phyloP scores from a whole-genome alignment of 2,797 vertebrate genomes.

The Lepus oiostolus region DNA sequence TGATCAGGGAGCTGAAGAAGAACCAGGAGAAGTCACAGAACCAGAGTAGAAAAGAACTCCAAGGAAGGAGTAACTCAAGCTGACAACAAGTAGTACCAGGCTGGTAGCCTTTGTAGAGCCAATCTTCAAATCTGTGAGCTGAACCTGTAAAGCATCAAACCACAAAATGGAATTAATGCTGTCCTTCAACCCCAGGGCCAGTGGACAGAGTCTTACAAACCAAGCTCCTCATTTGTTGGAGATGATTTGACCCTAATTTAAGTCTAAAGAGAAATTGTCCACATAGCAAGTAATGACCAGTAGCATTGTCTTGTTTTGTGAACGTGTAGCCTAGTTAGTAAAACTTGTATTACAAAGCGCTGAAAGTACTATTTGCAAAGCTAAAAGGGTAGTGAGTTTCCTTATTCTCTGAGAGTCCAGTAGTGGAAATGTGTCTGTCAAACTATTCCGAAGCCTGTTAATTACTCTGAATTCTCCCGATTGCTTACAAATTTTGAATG shows the following conservation, averaged over 20 bases:
- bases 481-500: not conserved
- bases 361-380: not conserved
- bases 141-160: not conserved
- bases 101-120: not conserved
- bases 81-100: not conserved
- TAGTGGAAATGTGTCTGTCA: not conserved
- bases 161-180: not conserved
- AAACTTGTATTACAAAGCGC: constrained; percentile 33
- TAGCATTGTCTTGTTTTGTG: not conserved
- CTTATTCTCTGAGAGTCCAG: constrained; percentile 24
- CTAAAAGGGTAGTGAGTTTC: not conserved
- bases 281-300: not conserved
- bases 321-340: not conserved
- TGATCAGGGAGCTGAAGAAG: not conserved
- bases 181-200: not conserved
- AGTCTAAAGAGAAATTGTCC: not conserved
- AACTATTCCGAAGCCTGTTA: constrained; percentile 17
- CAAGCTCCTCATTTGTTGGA: not conserved
- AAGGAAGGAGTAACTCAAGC: not conserved
- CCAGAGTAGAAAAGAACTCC: not conserved
- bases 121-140: constrained; percentile 2
- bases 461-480: not conserved
- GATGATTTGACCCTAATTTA: not conserved
- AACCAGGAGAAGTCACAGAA: not conserved
- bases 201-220: not conserved